phyloP scores from a whole-genome alignment of 2,888 invertebrate genomes.

The Euplagia quadripunctaria region DNA sequence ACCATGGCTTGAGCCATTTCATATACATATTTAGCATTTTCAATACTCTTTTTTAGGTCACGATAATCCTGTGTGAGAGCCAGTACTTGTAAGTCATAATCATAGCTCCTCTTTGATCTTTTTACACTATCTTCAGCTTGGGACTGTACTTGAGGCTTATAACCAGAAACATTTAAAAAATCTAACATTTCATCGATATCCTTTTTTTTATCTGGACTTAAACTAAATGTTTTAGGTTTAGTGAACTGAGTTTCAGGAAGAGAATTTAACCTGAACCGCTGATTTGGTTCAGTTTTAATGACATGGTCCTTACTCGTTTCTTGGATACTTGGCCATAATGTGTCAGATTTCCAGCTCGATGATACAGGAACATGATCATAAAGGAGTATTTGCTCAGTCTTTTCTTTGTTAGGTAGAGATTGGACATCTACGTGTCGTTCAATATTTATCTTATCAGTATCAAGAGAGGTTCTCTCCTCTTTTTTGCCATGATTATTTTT shows the following conservation, averaged over 20 bases:
- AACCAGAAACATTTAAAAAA: slow-evolving; percentile 71
- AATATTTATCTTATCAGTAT: slow-evolving; percentile 72
- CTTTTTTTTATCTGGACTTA: slow-evolving; percentile 75
- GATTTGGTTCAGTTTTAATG: slow-evolving; percentile 51
- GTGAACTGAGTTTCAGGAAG: slow-evolving; percentile 25
- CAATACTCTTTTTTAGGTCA: slow-evolving; percentile 66
- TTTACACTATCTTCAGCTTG: slow-evolving; percentile 37
- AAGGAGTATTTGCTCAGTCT: slow-evolving; percentile 76
- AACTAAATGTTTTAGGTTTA: slow-evolving; percentile 36
- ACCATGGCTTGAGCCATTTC: slow-evolving; percentile 67
- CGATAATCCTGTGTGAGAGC: slow-evolving; percentile 65
- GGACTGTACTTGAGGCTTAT: slow-evolving; percentile 50
- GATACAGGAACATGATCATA: slow-evolving; percentile 46
- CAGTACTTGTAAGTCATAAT: slow-evolving; percentile 66
- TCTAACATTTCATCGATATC: slow-evolving; percentile 79
- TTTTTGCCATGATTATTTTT: slow-evolving; percentile 57
- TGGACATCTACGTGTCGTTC: slow-evolving; percentile 68
- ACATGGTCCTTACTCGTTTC: slow-evolving; percentile 51
- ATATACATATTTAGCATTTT: slow-evolving; percentile 68
- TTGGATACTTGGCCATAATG: slow-evolving; percentile 26
- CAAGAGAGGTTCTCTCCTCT: slow-evolving; percentile 47
- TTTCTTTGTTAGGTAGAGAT: slow-evolving; percentile 63
- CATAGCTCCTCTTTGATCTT: slow-evolving; percentile 70
- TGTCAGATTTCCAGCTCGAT: slow-evolving; percentile 26
- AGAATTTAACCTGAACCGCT: slow-evolving; percentile 60